Conservation (phyloP, 2,888 invertebrate species). For the Rotaria macrura region DNA sequence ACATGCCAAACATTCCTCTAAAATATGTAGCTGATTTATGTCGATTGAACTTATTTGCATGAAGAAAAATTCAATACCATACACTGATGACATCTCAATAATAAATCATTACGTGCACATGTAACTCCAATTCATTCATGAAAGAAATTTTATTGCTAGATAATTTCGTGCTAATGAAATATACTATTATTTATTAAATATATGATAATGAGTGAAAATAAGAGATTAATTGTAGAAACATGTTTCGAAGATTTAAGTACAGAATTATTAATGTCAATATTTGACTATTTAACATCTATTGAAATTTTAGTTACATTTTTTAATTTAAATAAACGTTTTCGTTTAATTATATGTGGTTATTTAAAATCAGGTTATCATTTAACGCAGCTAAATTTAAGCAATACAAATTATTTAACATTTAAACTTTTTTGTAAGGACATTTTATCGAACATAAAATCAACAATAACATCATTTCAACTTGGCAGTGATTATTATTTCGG, state of each 20-base stretch:
- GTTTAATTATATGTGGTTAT: neutral
- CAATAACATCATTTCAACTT: neutral
- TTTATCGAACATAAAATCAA: neutral
- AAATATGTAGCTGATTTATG: neutral
- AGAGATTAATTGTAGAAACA: neutral
- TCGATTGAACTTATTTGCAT: neutral
- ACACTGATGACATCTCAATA: neutral
- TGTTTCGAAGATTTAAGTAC: neutral
- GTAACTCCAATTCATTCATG: neutral
- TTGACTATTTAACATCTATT: neutral
- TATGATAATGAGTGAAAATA: neutral
- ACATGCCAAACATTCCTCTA: neutral
- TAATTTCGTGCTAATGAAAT: no score
- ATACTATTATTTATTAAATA: neutral
- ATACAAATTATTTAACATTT: neutral
- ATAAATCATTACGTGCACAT: neutral
- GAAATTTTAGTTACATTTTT: neutral
- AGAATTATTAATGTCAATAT: neutral
- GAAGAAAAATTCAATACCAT: neutral
- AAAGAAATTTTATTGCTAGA: neutral
- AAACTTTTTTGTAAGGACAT: neutral
- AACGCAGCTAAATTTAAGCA: neutral
- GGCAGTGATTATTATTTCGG: neutral
- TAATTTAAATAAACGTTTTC: neutral
- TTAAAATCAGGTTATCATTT: neutral